These are phyloP conservation scores for Macaca nemestrina DNA, from an alignment of 2,113 vertebrate species.

Conservation along the genomic window DNA sequence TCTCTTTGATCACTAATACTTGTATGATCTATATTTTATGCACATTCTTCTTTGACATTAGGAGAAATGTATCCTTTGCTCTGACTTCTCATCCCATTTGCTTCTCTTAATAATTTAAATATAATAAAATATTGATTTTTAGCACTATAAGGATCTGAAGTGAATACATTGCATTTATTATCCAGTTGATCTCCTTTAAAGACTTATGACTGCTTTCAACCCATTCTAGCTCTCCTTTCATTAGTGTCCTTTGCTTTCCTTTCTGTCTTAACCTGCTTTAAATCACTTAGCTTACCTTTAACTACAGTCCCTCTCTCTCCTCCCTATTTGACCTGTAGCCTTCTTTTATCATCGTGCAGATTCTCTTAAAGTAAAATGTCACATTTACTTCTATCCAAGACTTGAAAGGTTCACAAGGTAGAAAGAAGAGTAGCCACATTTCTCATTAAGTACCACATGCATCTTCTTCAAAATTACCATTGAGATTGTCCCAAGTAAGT, in stretches of 20 bases:
- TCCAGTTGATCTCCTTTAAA: background rate
- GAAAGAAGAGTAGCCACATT: background rate
- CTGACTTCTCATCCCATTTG: conserved; percentile 30
- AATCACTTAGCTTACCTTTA: background rate
- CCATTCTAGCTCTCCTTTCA: conserved; percentile 51
- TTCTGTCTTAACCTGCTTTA: background rate
- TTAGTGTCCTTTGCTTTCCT: conserved; percentile 53
- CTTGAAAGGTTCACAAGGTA: background rate
- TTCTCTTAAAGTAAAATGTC: background rate
- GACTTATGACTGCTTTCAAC: conserved; percentile 51
- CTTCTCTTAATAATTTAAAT: background rate
- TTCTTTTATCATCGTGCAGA: background rate
- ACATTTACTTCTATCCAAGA: conserved; percentile 21
- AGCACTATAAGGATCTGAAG: background rate
- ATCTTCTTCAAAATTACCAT: background rate
- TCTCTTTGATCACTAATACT: background rate
- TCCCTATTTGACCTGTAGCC: background rate
- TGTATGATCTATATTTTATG: conserved; percentile 37
- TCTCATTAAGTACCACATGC: background rate
- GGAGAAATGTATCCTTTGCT: conserved; percentile 28
- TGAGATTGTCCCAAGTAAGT: background rate
- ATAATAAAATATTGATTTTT: conserved; percentile 43
- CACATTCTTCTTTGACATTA: background rate
- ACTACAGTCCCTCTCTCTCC: background rate
- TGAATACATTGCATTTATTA: conserved; percentile 13